Conservation (phyloP, 2,888 invertebrate genomes). For the Drosophila nr. fundita region DNA sequence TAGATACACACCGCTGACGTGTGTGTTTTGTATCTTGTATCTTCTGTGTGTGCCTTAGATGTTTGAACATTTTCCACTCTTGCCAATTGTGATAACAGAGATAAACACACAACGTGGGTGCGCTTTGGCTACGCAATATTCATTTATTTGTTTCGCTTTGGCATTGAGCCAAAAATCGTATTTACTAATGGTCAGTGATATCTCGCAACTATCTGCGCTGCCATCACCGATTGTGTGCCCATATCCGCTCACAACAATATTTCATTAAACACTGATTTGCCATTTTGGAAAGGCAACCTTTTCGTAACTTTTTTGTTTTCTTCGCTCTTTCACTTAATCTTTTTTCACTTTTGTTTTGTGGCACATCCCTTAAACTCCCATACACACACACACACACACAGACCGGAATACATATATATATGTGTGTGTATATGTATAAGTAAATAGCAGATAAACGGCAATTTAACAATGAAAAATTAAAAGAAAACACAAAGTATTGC, state of each 20-base stretch:
- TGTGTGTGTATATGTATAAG: conserved; percentile 24
- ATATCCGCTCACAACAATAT: conserved; percentile 49
- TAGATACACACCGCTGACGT: conserved; percentile 66
- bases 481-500: conserved; percentile 73
- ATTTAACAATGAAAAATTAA: conserved; percentile 81
- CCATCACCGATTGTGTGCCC: not conserved
- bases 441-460: conserved; percentile 74
- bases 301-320: conserved; percentile 24
- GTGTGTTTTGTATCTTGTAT: conserved; percentile 75
- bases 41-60: conserved; percentile 16
- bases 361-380: conserved; percentile 57
- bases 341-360: conserved; percentile 45
- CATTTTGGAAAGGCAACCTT: conserved; percentile 49
- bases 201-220: not conserved
- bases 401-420: not conserved
- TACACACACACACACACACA: conserved; percentile 22
- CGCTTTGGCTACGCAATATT: conserved; percentile 49
- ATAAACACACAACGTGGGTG: conserved; percentile 21
- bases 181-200: conserved; percentile 42
- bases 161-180: conserved; percentile 18
- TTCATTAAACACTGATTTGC: conserved; percentile 56
- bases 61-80: conserved; percentile 33
- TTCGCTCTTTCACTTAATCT: conserved; percentile 54
- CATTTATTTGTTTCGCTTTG: conserved; percentile 45
- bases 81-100: conserved; percentile 52